Conservation (phyloP, 1,140 invertebrate species). For the Chironomus striatipennis region DNA sequence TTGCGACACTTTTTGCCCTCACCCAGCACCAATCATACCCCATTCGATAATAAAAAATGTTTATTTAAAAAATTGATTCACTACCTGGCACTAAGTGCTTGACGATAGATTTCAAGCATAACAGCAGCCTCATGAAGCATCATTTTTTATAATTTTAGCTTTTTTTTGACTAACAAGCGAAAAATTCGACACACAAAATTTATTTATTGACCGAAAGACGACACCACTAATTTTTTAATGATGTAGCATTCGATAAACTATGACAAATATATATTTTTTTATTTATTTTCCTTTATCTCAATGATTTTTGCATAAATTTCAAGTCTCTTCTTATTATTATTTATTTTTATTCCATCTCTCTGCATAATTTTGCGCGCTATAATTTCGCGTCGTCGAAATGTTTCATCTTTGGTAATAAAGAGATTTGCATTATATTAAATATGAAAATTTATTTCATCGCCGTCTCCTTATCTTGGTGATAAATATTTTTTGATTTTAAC, state of each 20-base stretch:
- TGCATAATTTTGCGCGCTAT: background rate
- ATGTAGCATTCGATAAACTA: too few relatives aligned
- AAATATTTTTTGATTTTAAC: too few relatives aligned
- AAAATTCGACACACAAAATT: background rate
- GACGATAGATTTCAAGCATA: constrained; percentile 41
- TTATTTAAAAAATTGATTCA: constrained; percentile 25
- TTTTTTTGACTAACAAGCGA: background rate
- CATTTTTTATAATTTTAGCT: constrained; percentile 30
- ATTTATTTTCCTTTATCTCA: background rate
- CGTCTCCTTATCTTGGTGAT: too few relatives aligned
- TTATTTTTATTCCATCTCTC: background rate
- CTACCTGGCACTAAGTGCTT: constrained; percentile 40
- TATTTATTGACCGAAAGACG: too few relatives aligned
- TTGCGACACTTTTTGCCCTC: too few relatives aligned
- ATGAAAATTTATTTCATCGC: too few relatives aligned
- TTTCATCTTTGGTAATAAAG: constrained; percentile 8
- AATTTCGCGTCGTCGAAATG: background rate
- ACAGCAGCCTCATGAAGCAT: constrained; percentile 41
- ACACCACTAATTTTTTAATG: background rate
- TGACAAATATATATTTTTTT: background rate
- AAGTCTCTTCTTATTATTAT: background rate
- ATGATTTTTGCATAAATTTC: constrained; percentile 8
- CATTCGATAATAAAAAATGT: background rate
- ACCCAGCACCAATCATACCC: background rate
- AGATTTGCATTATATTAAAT: constrained; percentile 14